A percentile compares a stretch with the other conserved stretches of the same genome.
Evolutionary conservation across 2,797 vertebrate species (phyloP).

Genomic region (Gymnothorax reevesii): DNA sequence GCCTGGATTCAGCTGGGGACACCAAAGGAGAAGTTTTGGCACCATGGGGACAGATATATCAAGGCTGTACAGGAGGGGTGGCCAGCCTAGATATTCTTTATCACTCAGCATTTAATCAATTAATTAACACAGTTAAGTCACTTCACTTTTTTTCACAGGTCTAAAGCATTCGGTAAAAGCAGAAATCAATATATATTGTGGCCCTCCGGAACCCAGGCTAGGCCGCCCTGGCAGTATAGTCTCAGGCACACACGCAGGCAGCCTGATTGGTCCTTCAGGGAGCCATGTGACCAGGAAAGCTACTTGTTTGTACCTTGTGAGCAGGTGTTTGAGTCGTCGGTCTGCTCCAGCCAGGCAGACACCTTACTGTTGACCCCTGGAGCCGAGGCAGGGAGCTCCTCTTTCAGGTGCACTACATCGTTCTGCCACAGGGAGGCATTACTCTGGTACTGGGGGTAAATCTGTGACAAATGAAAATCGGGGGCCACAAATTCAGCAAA

Average conservation of each 20-base stretch:
- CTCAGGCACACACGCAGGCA: too few species aligned
- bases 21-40: not conserved
- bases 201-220: too few species aligned
- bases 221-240: too few species aligned
- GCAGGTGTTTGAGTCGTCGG: constrained; percentile 74
- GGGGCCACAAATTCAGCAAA: not conserved
- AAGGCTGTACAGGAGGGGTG: too few species aligned
- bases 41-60: not conserved
- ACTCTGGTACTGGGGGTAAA: constrained; percentile 54
- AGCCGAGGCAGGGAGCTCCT: constrained; percentile 56
- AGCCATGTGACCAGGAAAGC: not conserved
- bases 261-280: too few species aligned
- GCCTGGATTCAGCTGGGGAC: too few species aligned
- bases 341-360: constrained; percentile 85
- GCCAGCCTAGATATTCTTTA: too few species aligned
- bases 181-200: too few species aligned
- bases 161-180: too few species aligned
- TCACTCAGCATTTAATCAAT: too few species aligned
- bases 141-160: too few species aligned
- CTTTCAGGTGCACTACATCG: constrained; percentile 54
- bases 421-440: constrained; percentile 43
- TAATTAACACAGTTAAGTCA: too few species aligned
- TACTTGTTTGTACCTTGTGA: constrained; percentile 65
- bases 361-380: constrained; percentile 74
- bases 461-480: not conserved